These are phyloP conservation scores for Caradrina clavipalpis DNA, from an alignment of 2,888 invertebrate genomes.

Conservation along the genomic window DNA sequence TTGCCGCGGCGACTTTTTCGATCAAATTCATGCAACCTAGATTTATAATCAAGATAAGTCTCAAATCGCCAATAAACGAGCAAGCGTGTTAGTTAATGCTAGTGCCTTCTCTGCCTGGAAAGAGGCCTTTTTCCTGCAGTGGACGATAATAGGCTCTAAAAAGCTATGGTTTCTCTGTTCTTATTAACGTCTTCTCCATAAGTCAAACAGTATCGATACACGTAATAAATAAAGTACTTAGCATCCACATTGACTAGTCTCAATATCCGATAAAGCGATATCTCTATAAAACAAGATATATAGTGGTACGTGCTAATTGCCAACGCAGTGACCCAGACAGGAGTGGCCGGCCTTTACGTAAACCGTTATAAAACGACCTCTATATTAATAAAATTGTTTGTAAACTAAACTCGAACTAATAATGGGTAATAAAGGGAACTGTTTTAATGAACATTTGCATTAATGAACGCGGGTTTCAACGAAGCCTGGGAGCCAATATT, in stretches of 20 bases:
- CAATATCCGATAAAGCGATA: slow-evolving; percentile 38
- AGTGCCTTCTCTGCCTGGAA: no score
- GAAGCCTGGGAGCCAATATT: neutral
- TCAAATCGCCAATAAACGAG: no score
- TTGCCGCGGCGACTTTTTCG: no score
- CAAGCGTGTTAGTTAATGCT: no score
- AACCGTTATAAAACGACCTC: slow-evolving; percentile 38
- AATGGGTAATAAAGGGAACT: slow-evolving; percentile 42
- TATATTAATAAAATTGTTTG: slow-evolving; percentile 40
- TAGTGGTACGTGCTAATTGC: slow-evolving; percentile 51
- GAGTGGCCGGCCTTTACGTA: slow-evolving; percentile 13
- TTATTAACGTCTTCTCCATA: neutral
- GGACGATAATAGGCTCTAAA: no score
- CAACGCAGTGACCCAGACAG: slow-evolving; percentile 42
- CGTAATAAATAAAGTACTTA: slow-evolving; percentile 16
- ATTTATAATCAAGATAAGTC: no score
- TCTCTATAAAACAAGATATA: slow-evolving; percentile 37
- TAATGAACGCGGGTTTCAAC: neutral
- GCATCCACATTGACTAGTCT: slow-evolving; percentile 5
- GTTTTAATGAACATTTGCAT: slow-evolving; percentile 21
- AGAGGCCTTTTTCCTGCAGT: no score
- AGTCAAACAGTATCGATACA: slow-evolving; percentile 11
- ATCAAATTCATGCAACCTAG: no score
- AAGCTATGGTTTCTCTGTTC: neutral
- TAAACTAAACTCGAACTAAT: slow-evolving; percentile 40